phyloP scores from a whole-genome alignment of 2,113 vertebrate genomes.

The Columba livia region DNA sequence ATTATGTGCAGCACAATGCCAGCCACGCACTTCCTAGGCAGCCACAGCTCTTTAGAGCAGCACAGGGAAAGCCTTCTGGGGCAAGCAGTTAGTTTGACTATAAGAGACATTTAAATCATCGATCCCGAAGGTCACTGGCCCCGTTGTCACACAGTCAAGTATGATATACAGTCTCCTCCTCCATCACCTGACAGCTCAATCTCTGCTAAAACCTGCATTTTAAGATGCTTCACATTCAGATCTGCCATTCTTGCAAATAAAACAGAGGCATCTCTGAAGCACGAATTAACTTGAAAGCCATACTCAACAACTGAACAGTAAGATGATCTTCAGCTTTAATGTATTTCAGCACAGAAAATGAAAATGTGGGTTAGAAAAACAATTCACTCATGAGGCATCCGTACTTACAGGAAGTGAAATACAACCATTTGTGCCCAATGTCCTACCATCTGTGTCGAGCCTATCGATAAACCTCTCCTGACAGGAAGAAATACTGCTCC shows the following conservation, averaged over 20 bases:
- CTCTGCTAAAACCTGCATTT: slow-evolving; percentile 5
- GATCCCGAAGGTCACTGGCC: background rate
- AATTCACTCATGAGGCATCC: background rate
- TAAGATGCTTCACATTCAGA: background rate
- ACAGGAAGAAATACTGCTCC: slow-evolving; percentile 27
- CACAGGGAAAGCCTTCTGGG: background rate
- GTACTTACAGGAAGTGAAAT: background rate
- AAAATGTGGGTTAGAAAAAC: slow-evolving; percentile 1
- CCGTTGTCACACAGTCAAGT: background rate
- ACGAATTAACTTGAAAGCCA: slow-evolving; percentile 23
- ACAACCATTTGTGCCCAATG: background rate
- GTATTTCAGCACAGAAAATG: background rate
- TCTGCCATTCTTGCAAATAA: background rate
- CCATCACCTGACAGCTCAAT: background rate
- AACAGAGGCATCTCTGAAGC: slow-evolving; percentile 19
- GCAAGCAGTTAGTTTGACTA: background rate
- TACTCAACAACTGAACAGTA: background rate
- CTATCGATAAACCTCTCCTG: slow-evolving; percentile 24
- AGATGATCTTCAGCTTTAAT: background rate
- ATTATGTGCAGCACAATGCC: rapidly evolving
- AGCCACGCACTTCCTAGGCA: rapidly evolving
- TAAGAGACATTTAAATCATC: background rate
- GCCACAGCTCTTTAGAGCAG: background rate
- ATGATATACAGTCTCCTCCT: background rate
- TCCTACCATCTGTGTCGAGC: slow-evolving; percentile 19